Base-by-base conservation (phyloP, 2,113 vertebrate genomes). In the Trichomycterus rosablanca region DNA sequence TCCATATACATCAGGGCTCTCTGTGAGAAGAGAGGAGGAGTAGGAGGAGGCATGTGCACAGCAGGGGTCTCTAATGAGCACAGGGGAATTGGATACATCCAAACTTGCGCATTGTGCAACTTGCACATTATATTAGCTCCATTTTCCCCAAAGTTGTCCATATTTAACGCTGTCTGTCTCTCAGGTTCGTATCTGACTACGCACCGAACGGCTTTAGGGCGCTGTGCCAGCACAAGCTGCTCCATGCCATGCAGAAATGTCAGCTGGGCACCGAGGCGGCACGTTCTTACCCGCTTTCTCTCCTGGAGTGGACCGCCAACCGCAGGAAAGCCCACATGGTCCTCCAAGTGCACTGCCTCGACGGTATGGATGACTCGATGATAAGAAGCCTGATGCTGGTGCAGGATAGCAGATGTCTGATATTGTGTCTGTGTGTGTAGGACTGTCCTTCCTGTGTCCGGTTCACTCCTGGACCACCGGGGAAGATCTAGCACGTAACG, bases 401-500 rank as follows among this genome's bases (percentile, higher is more conserved):
- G 3, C 7, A 7, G 26, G 26, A 4, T 30, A 30, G 7, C 7
- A 30, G 7, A 30, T 4, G 26, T 7, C 7, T 4, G 26, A 14
- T n/a, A 5, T n/a, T 59, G 24, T 46, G 16, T 46, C 15, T 60
- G 49, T 67, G 42, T 59, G 26, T 59, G 50, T 72, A 98, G 96
- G 89, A 10, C 82, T 88, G 43, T 89, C 86, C 6, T 86, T 95
- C 58, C 84, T 91, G 73, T 96, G 94, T 80, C 92, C 93, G 0
- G 69, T 97, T 2, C 91, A 97, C 69, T 94, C 94, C 43, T 99
- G 96, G 95, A 95, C 86, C 7, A 94, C 87, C 0, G 96, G 93
- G n/a, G 95, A 97, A 66, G 90, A 91, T 32, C 76, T 98, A 69
- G 91, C 92, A 10, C 89, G 86, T 70, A 86, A 92, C 57, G 80